Percentiles rank a stretch among this genome's conserved stretches.
These are phyloP conservation scores for Limnodromus scolopaceus DNA, from an alignment of 2,797 vertebrate genomes.

Conservation along the genomic window DNA sequence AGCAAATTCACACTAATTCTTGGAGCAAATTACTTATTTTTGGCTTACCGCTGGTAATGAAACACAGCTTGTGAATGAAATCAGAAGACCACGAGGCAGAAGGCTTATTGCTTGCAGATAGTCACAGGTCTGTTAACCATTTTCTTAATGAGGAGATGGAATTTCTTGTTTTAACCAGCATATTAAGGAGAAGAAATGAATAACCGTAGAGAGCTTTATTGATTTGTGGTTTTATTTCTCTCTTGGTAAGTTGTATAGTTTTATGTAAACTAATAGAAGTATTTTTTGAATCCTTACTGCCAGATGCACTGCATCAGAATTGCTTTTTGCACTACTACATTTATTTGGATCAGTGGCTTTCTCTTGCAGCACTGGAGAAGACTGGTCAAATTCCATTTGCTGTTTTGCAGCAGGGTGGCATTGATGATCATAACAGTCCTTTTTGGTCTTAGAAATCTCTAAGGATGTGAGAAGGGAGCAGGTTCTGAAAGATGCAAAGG, in stretches of 20 bases:
- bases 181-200: neutral
- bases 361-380: neutral
- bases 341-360: neutral
- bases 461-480: neutral
- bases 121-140: neutral
- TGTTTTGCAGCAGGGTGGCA: neutral
- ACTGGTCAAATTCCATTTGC: neutral
- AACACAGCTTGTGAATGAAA: slow-evolving; percentile 28
- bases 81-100: neutral
- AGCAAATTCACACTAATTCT: slow-evolving; percentile 11
- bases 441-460: neutral
- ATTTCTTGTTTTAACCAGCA: neutral
- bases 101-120: neutral
- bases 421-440: neutral
- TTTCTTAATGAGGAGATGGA: neutral
- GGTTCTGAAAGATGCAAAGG: neutral
- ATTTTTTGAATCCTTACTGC: neutral
- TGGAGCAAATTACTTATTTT: neutral
- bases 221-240: neutral
- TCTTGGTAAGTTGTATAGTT: neutral
- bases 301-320: neutral
- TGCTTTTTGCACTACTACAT: neutral
- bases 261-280: neutral
- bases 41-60: neutral
- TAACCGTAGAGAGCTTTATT: neutral